These are phyloP conservation scores for Mesorhabditis spiculigera DNA, from an alignment of 2,888 invertebrate genomes.

Conservation along the genomic window DNA sequence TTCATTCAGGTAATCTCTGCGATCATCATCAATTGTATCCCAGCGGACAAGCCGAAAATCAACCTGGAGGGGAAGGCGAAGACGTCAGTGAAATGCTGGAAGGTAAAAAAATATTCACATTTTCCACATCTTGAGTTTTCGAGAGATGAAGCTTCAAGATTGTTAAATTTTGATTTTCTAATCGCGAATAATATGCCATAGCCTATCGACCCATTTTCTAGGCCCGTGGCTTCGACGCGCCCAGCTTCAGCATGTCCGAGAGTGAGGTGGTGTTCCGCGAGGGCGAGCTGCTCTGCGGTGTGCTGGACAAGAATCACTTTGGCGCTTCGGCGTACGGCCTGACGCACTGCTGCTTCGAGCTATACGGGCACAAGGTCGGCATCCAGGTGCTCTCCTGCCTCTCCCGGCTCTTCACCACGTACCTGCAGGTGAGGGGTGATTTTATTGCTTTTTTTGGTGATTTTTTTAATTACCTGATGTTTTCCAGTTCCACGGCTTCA, in stretches of 20 bases:
- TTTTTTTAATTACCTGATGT: too few species aligned
- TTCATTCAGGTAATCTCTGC: constrained; percentile 72
- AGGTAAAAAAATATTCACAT: constrained; percentile 15
- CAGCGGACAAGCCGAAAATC: constrained; percentile 70
- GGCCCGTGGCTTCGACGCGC: constrained; percentile 26
- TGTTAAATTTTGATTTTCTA: too few species aligned
- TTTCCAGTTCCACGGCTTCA: constrained; percentile 74
- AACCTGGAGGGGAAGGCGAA: constrained; percentile 74
- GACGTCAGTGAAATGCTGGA: constrained; percentile 66
- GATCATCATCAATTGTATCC: constrained; percentile 79
- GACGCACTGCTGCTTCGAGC: constrained; percentile 88
- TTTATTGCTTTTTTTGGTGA: not conserved
- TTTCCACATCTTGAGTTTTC: too few species aligned
- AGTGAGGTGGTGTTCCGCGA: constrained; percentile 77
- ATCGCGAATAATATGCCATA: too few species aligned
- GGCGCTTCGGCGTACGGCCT: constrained; percentile 91
- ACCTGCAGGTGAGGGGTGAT: constrained; percentile 70
- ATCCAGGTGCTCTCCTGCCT: constrained; percentile 80
- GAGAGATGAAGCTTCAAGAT: too few species aligned
- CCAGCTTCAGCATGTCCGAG: constrained; percentile 73
- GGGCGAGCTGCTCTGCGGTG: constrained; percentile 81
- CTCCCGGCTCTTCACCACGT: constrained; percentile 84
- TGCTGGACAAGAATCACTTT: constrained; percentile 92
- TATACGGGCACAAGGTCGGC: constrained; percentile 85
- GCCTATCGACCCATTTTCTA: not conserved